Evolutionary conservation across 1,140 invertebrate species (phyloP), one percentile per base, ranked within the genome.

Genomic region (Penaeus japonicus): DNA sequence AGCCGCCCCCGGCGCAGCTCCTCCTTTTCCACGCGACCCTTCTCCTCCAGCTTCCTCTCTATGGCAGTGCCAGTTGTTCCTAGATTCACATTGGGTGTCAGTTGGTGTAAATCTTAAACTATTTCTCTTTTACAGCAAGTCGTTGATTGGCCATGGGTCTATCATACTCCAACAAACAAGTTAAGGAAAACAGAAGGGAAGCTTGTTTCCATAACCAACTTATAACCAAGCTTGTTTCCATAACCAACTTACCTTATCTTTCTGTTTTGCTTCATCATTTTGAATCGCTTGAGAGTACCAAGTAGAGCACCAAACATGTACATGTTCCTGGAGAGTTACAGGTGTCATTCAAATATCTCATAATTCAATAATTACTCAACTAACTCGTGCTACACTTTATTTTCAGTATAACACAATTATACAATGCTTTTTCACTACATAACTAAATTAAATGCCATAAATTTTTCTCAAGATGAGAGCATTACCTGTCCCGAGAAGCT

Each of bases 301-400:
- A 99, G 92, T 57, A 99, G 93, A 47, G 97, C 96, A 35, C 98
- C 97, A 94, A 99, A 99, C 96, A 99, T 99, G 89, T 98, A 94
- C 89, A 96, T 94, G 93, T 98, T 98, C 89, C 97, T 93, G 78
- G 89, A 92, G 89, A 53, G 15, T 75, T 32, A 55, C 20, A 18
- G 12, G 24, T 81, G 22, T 24, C 35, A 22, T 78, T 35, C 17
- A 47, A n/a, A n/a, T n/a, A n/a, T n/a, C n/a, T n/a, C n/a, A n/a
- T n/a, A n/a, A n/a, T n/a, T n/a, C n/a, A n/a, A n/a, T n/a, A n/a
- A n/a, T n/a, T n/a, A n/a, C n/a, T n/a, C n/a, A n/a, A n/a, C n/a
- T n/a, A n/a, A n/a, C n/a, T n/a, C n/a, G n/a, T n/a, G n/a, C n/a
- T n/a, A n/a, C n/a, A n/a, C n/a, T n/a, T n/a, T n/a, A n/a, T n/a